Evolutionary conservation across 1,140 invertebrate species (phyloP), one percentile per base, ranked within the genome.

Genomic region (Nephotettix cincticeps): DNA sequence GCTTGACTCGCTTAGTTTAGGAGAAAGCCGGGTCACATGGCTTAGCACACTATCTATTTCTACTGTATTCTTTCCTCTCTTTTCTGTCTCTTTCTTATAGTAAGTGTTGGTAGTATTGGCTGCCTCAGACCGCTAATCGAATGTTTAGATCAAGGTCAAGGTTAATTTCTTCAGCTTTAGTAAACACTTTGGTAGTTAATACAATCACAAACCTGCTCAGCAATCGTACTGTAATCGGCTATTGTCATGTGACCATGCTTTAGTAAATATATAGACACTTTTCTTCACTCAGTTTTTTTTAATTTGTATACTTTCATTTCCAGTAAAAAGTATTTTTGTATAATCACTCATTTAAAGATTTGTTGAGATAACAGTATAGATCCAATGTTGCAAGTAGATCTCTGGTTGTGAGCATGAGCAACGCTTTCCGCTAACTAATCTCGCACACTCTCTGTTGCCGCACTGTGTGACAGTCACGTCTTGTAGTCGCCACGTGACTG

Each of bases 171-270:
- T 67, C 64, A 67, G 64, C 64, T 67, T 67, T 45, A n/a, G 27
- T 25, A 65, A 67, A 30, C 25, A 67, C 47, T 73, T 17, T 68
- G 64, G 51, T 70, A 67, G 61, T 66, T 72, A 43, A n/a, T n/a
- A 75, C 76, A 76, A 75, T 61, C 68, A 75, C 47, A 21, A 61
- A 6, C 28, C 9, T 2, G 56, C 13, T 27, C 14, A 36, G 32
- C 32, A 36, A 4, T 36, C 32, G 40, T 69, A 27, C 51, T 65
- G 40, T 68, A 64, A 70, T 61, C 71, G 54, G 76, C 76, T 77
- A 75, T 36, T 68, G 76, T 77, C 76, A 77, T 77, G 76, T 77
- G 76, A 77, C 76, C 73, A 70, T 76, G 76, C 76, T 77, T 76
- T 19, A 70, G 64, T 70, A 73, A 71, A 25, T 71, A 68, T 74